phyloP scores from a whole-genome alignment of 2,113 vertebrate species.

The Hydrolagus affinis region DNA sequence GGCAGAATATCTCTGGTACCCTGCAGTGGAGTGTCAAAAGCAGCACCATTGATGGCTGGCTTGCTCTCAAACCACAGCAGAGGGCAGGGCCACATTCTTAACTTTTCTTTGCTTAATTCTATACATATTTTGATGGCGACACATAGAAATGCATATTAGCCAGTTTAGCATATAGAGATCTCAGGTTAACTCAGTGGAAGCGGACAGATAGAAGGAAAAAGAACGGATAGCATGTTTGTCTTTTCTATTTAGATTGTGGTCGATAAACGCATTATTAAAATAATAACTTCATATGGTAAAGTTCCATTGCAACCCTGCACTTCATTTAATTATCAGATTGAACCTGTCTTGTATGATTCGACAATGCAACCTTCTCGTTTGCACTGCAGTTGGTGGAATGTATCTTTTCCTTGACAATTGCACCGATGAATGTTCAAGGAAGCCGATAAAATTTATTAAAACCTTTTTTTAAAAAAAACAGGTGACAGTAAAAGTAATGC shows the following conservation, averaged over 20 bases:
- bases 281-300: not conserved
- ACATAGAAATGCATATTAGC: not conserved
- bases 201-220: not conserved
- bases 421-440: not conserved
- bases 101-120: not conserved
- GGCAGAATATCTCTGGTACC: slow-evolving; percentile 34
- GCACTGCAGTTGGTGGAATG: not conserved
- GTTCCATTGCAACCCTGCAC: not conserved
- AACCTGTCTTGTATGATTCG: not conserved
- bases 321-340: not conserved
- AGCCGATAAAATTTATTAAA: not conserved
- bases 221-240: not conserved
- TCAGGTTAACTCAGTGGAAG: not conserved
- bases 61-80: slow-evolving; percentile 29
- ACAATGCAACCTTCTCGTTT: not conserved
- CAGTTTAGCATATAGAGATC: not conserved
- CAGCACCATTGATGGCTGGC: slow-evolving; percentile 21
- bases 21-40: slow-evolving; percentile 33
- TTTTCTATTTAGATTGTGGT: not conserved
- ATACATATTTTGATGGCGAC: not conserved
- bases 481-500: not conserved
- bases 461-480: not conserved
- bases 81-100: slow-evolving; percentile 34
- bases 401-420: not conserved
- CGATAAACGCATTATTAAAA: not conserved